Conservation (phyloP, 2,888 invertebrate genomes). For the Fissipunctia ypsillon region DNA sequence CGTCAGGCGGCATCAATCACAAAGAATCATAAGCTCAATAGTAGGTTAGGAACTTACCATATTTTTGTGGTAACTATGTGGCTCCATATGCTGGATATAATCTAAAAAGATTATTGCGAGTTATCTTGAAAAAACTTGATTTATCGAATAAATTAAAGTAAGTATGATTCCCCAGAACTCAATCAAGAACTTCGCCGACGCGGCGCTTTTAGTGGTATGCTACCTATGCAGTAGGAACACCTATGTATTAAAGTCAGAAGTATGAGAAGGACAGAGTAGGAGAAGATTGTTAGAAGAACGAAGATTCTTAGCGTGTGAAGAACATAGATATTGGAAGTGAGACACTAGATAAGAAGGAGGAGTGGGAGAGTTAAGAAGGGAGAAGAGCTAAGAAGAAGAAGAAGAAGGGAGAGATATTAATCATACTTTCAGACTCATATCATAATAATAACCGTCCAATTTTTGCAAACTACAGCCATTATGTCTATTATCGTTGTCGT, state of each 20-base stretch:
- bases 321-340: too few species aligned
- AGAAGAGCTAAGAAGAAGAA: too few species aligned
- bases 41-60: background rate
- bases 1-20: too few species aligned
- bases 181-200: too few species aligned
- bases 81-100: background rate
- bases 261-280: too few species aligned
- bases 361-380: too few species aligned
- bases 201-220: background rate
- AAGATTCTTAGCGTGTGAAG: too few species aligned
- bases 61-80: background rate
- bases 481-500: conserved; percentile 47
- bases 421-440: too few species aligned
- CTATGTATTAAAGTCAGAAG: background rate
- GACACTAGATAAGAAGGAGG: too few species aligned
- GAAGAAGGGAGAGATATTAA: too few species aligned
- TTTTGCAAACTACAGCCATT: conserved; percentile 5
- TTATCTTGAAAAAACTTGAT: background rate
- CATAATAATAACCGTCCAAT: conserved; percentile 9
- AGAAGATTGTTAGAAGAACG: too few species aligned
- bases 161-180: background rate
- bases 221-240: background rate
- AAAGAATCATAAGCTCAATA: too few species aligned
- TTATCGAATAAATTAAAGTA: background rate
- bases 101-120: background rate